Evolutionary conservation across 2,113 vertebrate genomes (phyloP).

Genomic region (Menura novaehollandiae): DNA sequence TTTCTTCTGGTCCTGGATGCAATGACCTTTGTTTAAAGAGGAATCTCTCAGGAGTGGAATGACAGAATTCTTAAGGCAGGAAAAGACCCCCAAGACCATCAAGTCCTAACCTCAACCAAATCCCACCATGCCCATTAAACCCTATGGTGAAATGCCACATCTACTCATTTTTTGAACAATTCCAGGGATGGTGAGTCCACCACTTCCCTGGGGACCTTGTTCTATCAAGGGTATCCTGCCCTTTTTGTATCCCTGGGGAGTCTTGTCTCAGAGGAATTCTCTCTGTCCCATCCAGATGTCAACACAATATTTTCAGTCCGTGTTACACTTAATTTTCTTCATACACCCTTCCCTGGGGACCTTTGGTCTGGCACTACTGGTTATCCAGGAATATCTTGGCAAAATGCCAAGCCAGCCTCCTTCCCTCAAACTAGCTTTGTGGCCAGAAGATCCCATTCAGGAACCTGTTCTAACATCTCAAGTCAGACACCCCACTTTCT

Average conservation of each 20-base stretch:
- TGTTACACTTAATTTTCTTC: not conserved
- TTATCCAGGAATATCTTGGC: not conserved
- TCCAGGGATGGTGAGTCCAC: not conserved
- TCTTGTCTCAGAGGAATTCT: not conserved
- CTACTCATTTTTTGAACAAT: not conserved
- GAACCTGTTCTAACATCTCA: not conserved
- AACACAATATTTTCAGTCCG: not conserved
- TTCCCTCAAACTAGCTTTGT: not conserved
- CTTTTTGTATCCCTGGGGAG: not conserved
- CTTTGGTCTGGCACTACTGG: not conserved
- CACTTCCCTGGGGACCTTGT: not conserved
- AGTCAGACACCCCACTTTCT: not conserved
- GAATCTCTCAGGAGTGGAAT: not conserved
- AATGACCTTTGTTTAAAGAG: not conserved
- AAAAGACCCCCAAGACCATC: not conserved
- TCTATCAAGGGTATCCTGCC: not conserved
- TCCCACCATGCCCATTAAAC: not conserved
- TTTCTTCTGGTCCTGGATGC: not conserved
- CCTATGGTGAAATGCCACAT: rapidly evolving
- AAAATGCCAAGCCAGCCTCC: not conserved
- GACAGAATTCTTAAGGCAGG: not conserved
- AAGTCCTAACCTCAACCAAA: not conserved
- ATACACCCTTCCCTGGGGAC: not conserved
- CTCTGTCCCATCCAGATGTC: not conserved
- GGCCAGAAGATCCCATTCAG: not conserved